Evolutionary conservation across 2,113 vertebrate species (phyloP), one percentile per base, ranked within the genome.

Genomic region (Notothenia coriiceps): DNA sequence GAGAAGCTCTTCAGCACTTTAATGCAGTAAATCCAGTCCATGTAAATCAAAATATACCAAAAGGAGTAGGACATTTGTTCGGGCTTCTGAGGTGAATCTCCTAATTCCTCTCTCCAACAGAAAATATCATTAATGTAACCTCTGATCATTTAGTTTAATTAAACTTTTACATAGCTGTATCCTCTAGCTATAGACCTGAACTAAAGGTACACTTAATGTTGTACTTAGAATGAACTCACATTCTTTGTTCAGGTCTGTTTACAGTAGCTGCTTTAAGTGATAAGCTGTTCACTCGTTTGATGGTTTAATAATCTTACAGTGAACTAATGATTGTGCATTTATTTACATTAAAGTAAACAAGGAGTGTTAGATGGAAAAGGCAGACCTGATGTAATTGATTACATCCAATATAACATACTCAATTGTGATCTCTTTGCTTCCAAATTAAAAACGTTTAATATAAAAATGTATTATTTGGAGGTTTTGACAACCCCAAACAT

Each of bases 321-420:
- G 12, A 46, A 33, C 17, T 40, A 25, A 61, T 59, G 44, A 61
- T 13, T 64, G 50, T 43, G 14, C 33, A 59, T 54, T 61, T 80
- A 35, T 67, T 22, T 5, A 35, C 59, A 64, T n/a, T 17, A 56
- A 52, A 33, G 46, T n/a, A 25, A 67, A 52, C 20, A 33, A 7
- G 43, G 3, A 10, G 33, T 50, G 70, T 18, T 17, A 56, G 56
- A 63, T 54, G 9, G 10, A 78, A 40, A 70, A 63, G 7, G 14
- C 15, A 50, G 14, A 61, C 4, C 4, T 18, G 5, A 46, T 61
- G 8, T 29, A 29, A 6, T 49, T 4, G 0, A 50, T 18, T 4
- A 35, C 49, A 43, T 29, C 1, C 18, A 63, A 29, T 82, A 25
- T 90, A 79, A 85, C 68, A 84, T 57, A 43, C 35, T 40, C 35